Evolutionary conservation across 2,888 invertebrate genomes (phyloP).

Genomic region (Amblyteles armatorius): DNA sequence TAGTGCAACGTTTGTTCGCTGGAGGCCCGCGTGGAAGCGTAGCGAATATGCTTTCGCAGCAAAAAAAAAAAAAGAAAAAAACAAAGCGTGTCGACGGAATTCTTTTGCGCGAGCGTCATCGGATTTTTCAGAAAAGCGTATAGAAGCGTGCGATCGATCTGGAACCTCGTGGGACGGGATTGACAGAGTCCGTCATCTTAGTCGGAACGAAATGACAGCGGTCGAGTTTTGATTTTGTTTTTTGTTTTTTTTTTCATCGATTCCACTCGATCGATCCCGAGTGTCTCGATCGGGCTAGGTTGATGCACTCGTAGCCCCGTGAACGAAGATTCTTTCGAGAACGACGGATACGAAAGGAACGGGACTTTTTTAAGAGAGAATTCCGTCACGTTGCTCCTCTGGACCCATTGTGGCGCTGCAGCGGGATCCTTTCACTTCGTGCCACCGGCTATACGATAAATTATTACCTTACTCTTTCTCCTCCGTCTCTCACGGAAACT

Average conservation of each 20-base stretch:
- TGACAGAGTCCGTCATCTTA: neutral
- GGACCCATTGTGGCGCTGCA: slow-evolving; percentile 66
- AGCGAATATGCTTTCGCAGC: neutral
- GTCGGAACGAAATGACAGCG: neutral
- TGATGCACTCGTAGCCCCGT: slow-evolving; percentile 10
- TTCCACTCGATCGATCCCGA: slow-evolving; percentile 1
- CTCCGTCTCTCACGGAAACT: slow-evolving; percentile 49
- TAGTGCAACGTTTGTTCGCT: neutral
- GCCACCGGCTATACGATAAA: slow-evolving; percentile 67
- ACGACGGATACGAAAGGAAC: slow-evolving; percentile 9
- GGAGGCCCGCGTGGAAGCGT: neutral
- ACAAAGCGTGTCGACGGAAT: neutral
- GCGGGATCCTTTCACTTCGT: slow-evolving; percentile 68
- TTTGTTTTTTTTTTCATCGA: neutral
- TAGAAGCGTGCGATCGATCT: neutral
- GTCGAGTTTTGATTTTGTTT: neutral
- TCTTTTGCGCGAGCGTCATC: too few relatives aligned
- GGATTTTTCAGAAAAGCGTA: neutral
- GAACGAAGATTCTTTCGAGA: slow-evolving; percentile 27
- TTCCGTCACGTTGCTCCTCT: slow-evolving; percentile 57
- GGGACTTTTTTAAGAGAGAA: slow-evolving; percentile 19
- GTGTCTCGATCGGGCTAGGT: slow-evolving; percentile 17
- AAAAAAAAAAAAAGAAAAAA: neutral
- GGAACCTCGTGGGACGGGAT: neutral
- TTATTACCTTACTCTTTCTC: slow-evolving; percentile 65